These are phyloP conservation scores for Parelbella ahira DNA, from an alignment of 2,888 invertebrate species.

Conservation along the genomic window DNA sequence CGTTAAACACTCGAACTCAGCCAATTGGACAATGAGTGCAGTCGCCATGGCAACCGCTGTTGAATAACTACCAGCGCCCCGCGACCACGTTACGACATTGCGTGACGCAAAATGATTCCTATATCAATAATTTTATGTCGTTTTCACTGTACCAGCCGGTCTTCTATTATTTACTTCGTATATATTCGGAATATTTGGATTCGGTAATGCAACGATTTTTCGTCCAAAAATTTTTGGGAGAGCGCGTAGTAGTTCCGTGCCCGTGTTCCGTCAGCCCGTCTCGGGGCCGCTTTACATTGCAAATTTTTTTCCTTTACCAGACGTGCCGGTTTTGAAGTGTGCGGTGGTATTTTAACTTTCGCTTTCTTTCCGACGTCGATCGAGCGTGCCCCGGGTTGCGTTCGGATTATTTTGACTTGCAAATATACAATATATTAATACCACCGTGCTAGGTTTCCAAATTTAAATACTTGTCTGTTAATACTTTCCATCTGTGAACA, in stretches of 20 bases:
- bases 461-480: too few species aligned
- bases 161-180: slow-evolving; percentile 17
- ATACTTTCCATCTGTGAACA: too few species aligned
- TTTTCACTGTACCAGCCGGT: slow-evolving; percentile 4
- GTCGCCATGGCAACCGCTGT: slow-evolving; percentile 14
- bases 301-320: slow-evolving; percentile 16
- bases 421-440: too few species aligned
- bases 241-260: not conserved
- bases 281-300: slow-evolving; percentile 19
- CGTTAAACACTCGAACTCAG: too few species aligned
- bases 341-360: slow-evolving; percentile 20
- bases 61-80: slow-evolving; percentile 16
- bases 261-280: too few species aligned
- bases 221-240: too few species aligned
- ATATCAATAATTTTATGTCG: slow-evolving; percentile 21
- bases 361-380: slow-evolving; percentile 10
- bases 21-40: too few species aligned
- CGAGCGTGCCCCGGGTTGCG: not conserved
- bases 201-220: slow-evolving; percentile 5
- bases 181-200: slow-evolving; percentile 6
- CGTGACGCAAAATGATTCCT: slow-evolving; percentile 23
- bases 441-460: too few species aligned
- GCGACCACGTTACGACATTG: slow-evolving; percentile 8
- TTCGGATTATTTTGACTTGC: not conserved
- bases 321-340: too few species aligned